Evolutionary conservation across 2,888 invertebrate species (phyloP), one percentile per base, ranked within the genome.

Genomic region (Stomorhina lunata): DNA sequence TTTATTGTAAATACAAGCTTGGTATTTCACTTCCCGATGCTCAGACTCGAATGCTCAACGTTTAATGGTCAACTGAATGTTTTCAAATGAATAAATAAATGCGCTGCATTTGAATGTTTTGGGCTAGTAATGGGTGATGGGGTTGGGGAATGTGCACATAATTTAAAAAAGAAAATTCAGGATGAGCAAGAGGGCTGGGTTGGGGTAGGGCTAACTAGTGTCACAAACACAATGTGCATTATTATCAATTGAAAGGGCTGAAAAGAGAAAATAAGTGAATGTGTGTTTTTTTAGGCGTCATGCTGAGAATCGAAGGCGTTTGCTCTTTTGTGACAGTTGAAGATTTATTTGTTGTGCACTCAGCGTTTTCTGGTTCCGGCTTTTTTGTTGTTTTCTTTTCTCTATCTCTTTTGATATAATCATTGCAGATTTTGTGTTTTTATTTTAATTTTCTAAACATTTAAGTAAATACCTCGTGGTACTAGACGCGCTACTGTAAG

Each of bases 1-100:
- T 63, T 57, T 25, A 45, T 55, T 53, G 1, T 69, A 15, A 37
- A 9, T 32, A 48, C 22, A 2, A 4, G 29, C 2, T 5, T 55
- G 22, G 0, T 32, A 17, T 9, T 71, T 7, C 9, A 48, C n/a
- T 45, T 71, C 43, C 61, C 66, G 71, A 6, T 43, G 4, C 34
- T 25, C 10, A 17, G 45, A 53, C 69, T 55, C 71, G 69, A 75
- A 71, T 61, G 75, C 75, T 76, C 79, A 82, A 76, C 75, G 75
- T 66, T 82, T 72, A 82, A 79, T 66, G 82, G 82, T 82, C 82
- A 82, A 82, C 82, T 82, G 66, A 82, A 82, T 43, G 43, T n/a
- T n/a, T n/a, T n/a, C n/a, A n/a, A n/a, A n/a, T n/a, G n/a, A n/a
- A 61, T 53, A 45, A 53, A 77, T 77, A 73, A 80, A 40, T 80